Conservation (phyloP, 2,888 invertebrate species). For the Hemicrepidius hirtus region DNA sequence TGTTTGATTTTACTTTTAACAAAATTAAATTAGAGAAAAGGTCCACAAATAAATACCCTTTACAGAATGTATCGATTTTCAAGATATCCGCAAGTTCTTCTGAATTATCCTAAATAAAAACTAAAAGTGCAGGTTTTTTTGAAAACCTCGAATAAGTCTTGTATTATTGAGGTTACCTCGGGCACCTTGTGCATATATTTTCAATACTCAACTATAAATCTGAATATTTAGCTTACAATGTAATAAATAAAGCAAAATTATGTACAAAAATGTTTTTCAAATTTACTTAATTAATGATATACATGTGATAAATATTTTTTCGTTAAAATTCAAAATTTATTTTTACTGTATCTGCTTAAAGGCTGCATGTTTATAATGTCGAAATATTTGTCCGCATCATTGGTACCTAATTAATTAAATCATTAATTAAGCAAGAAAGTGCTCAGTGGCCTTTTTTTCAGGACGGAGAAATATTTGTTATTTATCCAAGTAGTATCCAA, state of each 20-base stretch:
- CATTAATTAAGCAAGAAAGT: background rate
- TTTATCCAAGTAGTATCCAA: too few relatives aligned
- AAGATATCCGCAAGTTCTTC: too few relatives aligned
- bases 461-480: background rate
- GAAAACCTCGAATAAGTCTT: too few relatives aligned
- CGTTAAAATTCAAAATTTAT: background rate
- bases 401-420: background rate
- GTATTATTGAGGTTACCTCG: too few relatives aligned
- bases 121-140: too few relatives aligned
- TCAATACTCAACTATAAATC: background rate
- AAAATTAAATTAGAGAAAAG: too few relatives aligned
- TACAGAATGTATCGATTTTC: too few relatives aligned
- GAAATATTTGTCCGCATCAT: slow-evolving; percentile 4
- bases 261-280: slow-evolving; percentile 5
- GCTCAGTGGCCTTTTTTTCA: background rate
- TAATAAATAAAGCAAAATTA: slow-evolving; percentile 9
- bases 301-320: background rate
- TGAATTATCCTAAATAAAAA: too few relatives aligned
- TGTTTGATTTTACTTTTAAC: too few relatives aligned
- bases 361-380: background rate
- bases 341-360: background rate
- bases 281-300: slow-evolving; percentile 14
- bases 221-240: background rate
- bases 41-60: too few relatives aligned
- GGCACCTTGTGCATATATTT: too few relatives aligned